These are phyloP conservation scores for Phrynosoma blainvillii DNA, from an alignment of 2,113 vertebrate species.

Conservation along the genomic window DNA sequence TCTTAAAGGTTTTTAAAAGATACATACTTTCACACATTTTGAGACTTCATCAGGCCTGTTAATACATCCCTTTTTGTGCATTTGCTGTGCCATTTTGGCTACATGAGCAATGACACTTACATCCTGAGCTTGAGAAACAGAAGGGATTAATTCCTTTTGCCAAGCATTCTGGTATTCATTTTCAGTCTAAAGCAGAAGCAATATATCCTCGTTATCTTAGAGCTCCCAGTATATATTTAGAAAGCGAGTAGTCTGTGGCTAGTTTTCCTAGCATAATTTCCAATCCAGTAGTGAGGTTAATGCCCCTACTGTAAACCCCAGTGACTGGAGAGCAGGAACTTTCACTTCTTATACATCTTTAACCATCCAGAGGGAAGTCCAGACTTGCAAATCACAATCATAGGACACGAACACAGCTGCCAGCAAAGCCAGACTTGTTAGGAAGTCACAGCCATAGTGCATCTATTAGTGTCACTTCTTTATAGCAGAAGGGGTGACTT, in stretches of 20 bases:
- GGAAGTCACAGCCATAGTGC: slow-evolving; percentile 56
- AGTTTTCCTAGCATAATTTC: slow-evolving; percentile 58
- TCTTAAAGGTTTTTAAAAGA: not conserved
- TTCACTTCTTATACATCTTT: slow-evolving; percentile 15
- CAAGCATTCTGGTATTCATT: slow-evolving; percentile 29
- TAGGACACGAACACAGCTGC: slow-evolving; percentile 55
- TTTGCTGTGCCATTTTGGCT: not conserved
- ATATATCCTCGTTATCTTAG: too few relatives aligned
- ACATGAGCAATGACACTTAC: not conserved
- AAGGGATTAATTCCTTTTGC: slow-evolving; percentile 16
- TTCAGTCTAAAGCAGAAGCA: slow-evolving; percentile 19
- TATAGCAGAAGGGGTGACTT: slow-evolving; percentile 64
- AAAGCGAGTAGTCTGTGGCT: slow-evolving; percentile 42
- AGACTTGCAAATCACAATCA: slow-evolving; percentile 62
- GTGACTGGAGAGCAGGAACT: slow-evolving; percentile 52
- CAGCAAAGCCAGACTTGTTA: slow-evolving; percentile 64
- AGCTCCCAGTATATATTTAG: slow-evolving; percentile 42
- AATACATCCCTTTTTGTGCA: not conserved
- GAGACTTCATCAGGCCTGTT: too few relatives aligned
- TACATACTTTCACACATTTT: not conserved
- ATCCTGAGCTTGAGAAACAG: not conserved
- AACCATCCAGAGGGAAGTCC: slow-evolving; percentile 51
- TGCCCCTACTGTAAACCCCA: slow-evolving; percentile 48
- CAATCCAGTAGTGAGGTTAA: slow-evolving; percentile 46
- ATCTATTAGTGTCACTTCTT: slow-evolving; percentile 66